A percentile compares a stretch with the other conserved stretches of the same genome.
Evolutionary conservation across 2,797 vertebrate genomes (phyloP).

Genomic region (Hydrocynus forskahlii): DNA sequence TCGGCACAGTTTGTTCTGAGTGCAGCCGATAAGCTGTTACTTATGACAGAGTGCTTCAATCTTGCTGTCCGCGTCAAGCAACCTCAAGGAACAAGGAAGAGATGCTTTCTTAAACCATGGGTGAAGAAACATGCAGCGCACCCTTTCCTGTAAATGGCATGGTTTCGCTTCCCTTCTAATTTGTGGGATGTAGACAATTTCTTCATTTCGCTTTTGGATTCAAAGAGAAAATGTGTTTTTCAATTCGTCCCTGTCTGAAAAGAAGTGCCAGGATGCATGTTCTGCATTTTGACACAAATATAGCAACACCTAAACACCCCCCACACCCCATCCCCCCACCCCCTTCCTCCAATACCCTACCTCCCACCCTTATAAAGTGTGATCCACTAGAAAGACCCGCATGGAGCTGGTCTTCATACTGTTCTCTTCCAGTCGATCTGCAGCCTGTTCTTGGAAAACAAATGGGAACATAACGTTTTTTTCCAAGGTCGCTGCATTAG

Average conservation of each 20-base stretch:
- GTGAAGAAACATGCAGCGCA: neutral
- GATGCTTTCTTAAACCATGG: neutral
- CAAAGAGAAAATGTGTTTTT: neutral
- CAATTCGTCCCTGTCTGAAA: neutral
- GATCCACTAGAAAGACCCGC: neutral
- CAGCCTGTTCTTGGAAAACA: neutral
- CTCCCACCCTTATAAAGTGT: neutral
- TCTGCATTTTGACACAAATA: neutral
- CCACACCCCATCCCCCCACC: no score
- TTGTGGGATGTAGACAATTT: neutral
- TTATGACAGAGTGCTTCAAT: neutral
- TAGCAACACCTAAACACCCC: neutral
- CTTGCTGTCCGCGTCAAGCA: neutral
- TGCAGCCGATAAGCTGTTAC: no score
- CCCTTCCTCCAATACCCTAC: no score
- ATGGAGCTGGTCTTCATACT: neutral
- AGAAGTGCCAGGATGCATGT: neutral
- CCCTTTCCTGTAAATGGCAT: neutral
- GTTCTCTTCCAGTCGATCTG: neutral
- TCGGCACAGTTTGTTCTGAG: neutral
- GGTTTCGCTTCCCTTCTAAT: conserved; percentile 1
- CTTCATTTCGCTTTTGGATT: neutral
- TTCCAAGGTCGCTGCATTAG: neutral
- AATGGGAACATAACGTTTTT: neutral
- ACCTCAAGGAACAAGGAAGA: neutral